Percentiles rank a stretch among this genome's conserved stretches.
Evolutionary conservation across 2,113 vertebrate genomes (phyloP).

Genomic region (Mastomys coucha): DNA sequence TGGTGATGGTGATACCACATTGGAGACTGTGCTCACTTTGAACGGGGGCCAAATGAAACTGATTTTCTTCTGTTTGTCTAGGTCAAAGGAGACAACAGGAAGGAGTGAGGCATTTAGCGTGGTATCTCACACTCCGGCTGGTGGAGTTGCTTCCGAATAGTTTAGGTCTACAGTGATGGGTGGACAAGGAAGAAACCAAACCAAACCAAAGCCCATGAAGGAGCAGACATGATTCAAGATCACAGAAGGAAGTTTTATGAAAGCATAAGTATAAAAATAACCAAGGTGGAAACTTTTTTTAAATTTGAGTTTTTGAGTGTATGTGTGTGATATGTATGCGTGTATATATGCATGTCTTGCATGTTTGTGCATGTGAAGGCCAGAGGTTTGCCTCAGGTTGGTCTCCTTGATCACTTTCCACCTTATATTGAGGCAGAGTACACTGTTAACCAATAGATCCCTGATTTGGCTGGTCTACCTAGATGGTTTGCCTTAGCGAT

Average conservation of each 20-base stretch:
- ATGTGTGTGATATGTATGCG: background rate
- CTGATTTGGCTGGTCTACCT: background rate
- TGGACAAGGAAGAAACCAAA: background rate
- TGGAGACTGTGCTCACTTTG: background rate
- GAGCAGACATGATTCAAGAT: background rate
- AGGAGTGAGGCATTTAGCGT: background rate
- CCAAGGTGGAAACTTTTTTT: background rate
- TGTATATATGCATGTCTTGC: background rate
- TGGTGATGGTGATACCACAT: background rate
- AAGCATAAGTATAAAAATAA: background rate
- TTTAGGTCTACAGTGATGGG: background rate
- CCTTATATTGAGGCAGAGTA: background rate
- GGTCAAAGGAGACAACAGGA: background rate
- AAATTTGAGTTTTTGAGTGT: background rate
- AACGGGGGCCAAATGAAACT: background rate
- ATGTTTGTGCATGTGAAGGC: background rate
- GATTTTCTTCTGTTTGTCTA: conserved; percentile 12
- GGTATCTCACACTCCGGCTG: background rate
- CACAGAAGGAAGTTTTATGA: background rate
- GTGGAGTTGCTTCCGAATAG: conserved; percentile 8
- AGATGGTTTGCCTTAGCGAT: background rate
- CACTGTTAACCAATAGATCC: background rate
- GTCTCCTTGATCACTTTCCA: background rate
- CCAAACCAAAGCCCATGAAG: background rate
- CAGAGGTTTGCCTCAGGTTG: background rate